Evolutionary conservation across 2,797 vertebrate species (phyloP), one percentile per base, ranked within the genome.

Genomic region (Acropternis orthonyx): DNA sequence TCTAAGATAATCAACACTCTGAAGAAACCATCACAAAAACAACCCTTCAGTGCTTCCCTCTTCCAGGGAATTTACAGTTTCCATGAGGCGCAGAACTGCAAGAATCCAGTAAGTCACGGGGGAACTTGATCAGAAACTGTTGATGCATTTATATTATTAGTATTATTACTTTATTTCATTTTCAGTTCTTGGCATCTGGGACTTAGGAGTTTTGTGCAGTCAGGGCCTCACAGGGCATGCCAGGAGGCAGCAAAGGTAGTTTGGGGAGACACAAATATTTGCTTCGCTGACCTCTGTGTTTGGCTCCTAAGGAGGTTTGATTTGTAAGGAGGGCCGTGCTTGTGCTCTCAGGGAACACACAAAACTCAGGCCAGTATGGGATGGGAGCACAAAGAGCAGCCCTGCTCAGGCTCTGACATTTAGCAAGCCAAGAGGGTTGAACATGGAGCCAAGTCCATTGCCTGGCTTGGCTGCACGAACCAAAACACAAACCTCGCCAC

Each of bases 401-500:
- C 78, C 90, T 85, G 36, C 93, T 90, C 80, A 80, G 89, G 84
- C 93, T 94, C 94, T 93, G 90, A 93, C 94, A 89, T 94, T 95
- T 66, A 92, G 72, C 92, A 92, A 96, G 92, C 96, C 95, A 96
- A 96, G 80, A 89, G 95, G 91, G 62, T 96, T 88, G 87, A 92
- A 95, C 94, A 82, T 37, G 89, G 79, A 95, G 95, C 93, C 96
- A 96, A 95, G 91, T 58, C 83, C 86, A 85, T 85, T 96, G 96
- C 96, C 95, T 97, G 89, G 73, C 88, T 96, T 97, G 95, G 96
- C 95, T 88, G 92, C 46, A 68, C 9, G 78, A 97, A 97, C 93
- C 96, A 97, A 97, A 97, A 97, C 96, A 96, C 89, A 58, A 89
- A 73, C 86, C 95, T 92, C 48, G 94, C 93, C 96, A 96, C 94